Base-by-base conservation (phyloP, 2,797 vertebrate species). In the Cheirogaleus major region DNA sequence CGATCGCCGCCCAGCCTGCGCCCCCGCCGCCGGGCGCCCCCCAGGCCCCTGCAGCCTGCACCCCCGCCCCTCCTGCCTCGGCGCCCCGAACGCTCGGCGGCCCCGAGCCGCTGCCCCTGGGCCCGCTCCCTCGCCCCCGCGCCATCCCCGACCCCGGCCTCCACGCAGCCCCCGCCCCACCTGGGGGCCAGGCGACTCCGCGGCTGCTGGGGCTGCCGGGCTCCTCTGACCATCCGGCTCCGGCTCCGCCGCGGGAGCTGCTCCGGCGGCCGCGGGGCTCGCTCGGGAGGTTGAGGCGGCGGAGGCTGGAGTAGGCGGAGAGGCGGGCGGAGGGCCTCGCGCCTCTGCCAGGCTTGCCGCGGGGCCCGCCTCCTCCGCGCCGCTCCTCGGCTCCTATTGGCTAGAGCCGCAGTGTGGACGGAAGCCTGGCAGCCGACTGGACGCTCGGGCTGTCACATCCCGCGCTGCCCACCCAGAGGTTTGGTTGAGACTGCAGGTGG, bases 171-270 rank as follows among this genome's bases (percentile, higher is more conserved):
- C 81, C 83, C 83, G 85, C 78, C 97, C 91, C 93, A 98, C 98
- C 98, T 98, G 96, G 98, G 97, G 97, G 81, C 98, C 87, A 97
- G 96, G 97, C 98, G 97, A 96, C 97, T 95, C 95, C 97, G 97
- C 96, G 98, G 95, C 98, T 97, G 97, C 97, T 97, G 98, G 75
- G 97, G 96, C 92, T 97, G 97, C 95, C 97, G 97, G 85, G 97
- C 97, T 97, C 98, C 98, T 97, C 97, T 98, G 98, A 98, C 97
- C 98, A 98, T 98, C 97, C 98, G 91, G 98, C 98, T 96, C 93
- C 96, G 65, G 97, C 98, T 97, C 96, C 98, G 96, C 97, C 92
- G 93, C 85, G 97, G 93, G 90, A 96, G 98, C 97, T 95, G 96
- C 95, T 97, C 95, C 96, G 95, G 97, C 97, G 95, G 97, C 97